phyloP scores from a whole-genome alignment of 2,888 invertebrate species.

The Neria commutata region DNA sequence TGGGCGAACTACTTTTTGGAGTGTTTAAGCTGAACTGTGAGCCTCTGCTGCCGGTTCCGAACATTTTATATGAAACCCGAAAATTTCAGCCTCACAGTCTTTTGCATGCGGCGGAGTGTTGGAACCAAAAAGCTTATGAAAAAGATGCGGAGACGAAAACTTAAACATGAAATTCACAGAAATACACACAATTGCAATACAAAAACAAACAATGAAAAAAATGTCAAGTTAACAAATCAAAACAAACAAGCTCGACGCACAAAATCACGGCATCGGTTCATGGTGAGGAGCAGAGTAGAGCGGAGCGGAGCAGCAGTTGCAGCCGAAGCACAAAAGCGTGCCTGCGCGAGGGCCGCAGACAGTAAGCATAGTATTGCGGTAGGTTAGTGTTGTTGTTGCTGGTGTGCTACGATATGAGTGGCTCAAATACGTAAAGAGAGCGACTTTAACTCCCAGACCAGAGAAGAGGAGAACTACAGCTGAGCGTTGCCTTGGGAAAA shows the following conservation, averaged over 20 bases:
- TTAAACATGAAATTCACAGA: constrained; percentile 25
- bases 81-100: too few relatives aligned
- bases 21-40: constrained; percentile 48
- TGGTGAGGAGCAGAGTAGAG: constrained; percentile 11
- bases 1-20: constrained; percentile 34
- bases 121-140: constrained; percentile 24
- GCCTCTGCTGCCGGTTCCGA: constrained; percentile 39
- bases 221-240: constrained; percentile 19
- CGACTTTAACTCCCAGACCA: constrained; percentile 8
- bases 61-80: constrained; percentile 55
- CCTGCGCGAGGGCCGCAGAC: constrained; percentile 30
- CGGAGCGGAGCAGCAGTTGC: neutral
- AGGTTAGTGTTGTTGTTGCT: constrained; percentile 35
- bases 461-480: constrained; percentile 42
- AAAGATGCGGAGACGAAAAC: neutral
- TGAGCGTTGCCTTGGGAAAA: constrained; percentile 48
- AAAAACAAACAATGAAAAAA: constrained; percentile 12
- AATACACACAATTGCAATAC: constrained; percentile 28
- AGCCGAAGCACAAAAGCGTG: constrained; percentile 3
- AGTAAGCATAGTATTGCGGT: constrained; percentile 45
- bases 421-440: constrained; percentile 37
- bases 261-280: too few relatives aligned
- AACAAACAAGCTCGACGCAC: constrained; percentile 31
- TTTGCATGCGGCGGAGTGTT: constrained; percentile 14
- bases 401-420: neutral